Base-by-base conservation (phyloP, 2,113 vertebrate genomes). In the Oryzias celebensis region DNA sequence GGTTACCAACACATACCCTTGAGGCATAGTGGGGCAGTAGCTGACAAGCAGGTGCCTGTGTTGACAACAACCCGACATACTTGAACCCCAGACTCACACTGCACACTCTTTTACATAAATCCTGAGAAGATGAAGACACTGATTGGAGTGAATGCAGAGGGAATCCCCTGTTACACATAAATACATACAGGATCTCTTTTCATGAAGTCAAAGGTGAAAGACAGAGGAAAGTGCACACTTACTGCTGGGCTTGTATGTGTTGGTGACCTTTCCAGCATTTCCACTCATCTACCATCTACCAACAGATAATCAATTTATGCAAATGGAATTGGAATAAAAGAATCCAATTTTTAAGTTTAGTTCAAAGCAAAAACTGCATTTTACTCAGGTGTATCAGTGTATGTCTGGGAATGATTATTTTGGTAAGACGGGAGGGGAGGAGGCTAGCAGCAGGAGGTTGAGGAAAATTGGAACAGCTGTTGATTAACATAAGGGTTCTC, bases 1-100 rank as follows among this genome's bases (percentile, higher is more conserved):
- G 89, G 89, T 94, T 92, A 84, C 80, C 85, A 93, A 75, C 87
- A 92, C 86, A 89, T 75, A 53, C 77, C 90, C 90, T 85, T 71
- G 84, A 70, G 74, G 88, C 89, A 73, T 73, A 80, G 20, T n/a
- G 49, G 58, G 60, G 68, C 65, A 77, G 75, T 77, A 65, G 81
- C 61, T 81, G 75, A 86, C 82, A 82, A 77, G 81, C 93, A 94
- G 92, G 92, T 94, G 90, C 71, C 75, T 83, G 51, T 63, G 84
- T 80, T 16, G 77, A 86, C 73, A 87, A 78, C 84, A 78, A 80
- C 80, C 83, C 74, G 75, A 80, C 78, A 68, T 58, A 67, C 58
- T 74, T 81, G 62, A 83, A 82, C 76, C 67, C 71, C 52, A 61
- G 42, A 72, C 58, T 41, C 78, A 43, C 74, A 16, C 47, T 36